A percentile compares a stretch with the other conserved stretches of the same genome.
These are phyloP conservation scores for Bombylius discolor DNA, from an alignment of 2,888 invertebrate species.

Conservation along the genomic window DNA sequence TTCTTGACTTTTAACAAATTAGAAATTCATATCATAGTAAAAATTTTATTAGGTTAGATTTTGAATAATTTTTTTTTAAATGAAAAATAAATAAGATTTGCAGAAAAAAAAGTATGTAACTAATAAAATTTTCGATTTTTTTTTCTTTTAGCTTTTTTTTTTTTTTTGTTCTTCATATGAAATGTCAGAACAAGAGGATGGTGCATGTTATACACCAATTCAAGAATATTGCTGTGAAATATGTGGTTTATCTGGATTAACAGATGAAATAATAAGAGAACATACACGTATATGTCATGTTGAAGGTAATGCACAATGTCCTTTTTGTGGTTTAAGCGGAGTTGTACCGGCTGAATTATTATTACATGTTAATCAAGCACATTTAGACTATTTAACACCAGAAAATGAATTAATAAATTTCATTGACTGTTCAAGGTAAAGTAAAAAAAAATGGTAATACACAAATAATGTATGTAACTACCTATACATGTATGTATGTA, in stretches of 20 bases:
- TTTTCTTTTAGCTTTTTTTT: too few relatives aligned
- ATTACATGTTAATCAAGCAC: constrained; percentile 71
- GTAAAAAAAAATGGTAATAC: not conserved
- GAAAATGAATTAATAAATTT: constrained; percentile 65
- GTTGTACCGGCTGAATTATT: constrained; percentile 62
- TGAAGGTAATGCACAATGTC: constrained; percentile 64
- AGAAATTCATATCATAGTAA: too few relatives aligned
- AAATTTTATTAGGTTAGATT: too few relatives aligned
- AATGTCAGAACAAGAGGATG: constrained; percentile 17
- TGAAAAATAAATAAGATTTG: too few relatives aligned
- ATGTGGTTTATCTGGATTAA: constrained; percentile 70
- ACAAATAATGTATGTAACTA: not conserved
- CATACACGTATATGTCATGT: constrained; percentile 70
- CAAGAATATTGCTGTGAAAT: constrained; percentile 57
- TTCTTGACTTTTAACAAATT: too few relatives aligned
- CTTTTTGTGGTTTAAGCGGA: constrained; percentile 65
- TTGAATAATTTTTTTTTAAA: too few relatives aligned
- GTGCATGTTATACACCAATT: constrained; percentile 15
- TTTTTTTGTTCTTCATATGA: not conserved
- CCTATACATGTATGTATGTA: not conserved
- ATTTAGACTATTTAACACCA: constrained; percentile 68
- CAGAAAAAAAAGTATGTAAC: too few relatives aligned
- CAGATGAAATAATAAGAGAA: constrained; percentile 63
- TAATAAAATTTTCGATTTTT: too few relatives aligned
- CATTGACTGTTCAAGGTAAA: constrained; percentile 51